Evolutionary conservation across 1,140 invertebrate species (phyloP), one percentile per base, ranked within the genome.

Genomic region (Coenobita brevimanus): DNA sequence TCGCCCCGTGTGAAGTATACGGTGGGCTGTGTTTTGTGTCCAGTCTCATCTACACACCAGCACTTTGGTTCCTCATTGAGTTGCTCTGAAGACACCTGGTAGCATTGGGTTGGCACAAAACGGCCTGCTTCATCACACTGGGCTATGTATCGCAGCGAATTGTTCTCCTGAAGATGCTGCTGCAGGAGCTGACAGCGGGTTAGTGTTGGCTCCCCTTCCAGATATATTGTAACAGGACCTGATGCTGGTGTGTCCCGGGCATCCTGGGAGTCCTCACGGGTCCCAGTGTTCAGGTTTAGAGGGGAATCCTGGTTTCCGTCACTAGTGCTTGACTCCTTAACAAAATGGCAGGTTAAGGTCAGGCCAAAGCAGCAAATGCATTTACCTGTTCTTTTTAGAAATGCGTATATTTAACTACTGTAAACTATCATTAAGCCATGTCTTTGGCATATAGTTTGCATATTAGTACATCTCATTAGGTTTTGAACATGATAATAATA

Each of bases 31-130:
- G 96, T 91, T 89, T 96, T 95, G 92, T 97, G 96, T 13, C 96
- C 96, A 0, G 96, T 96, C 87, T 96, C 96, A 92, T 97, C 96
- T 2, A 97, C 96, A 92, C 96, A 97, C 96, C 96, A 97, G 92
- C 96, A 97, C 41, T 89, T 81, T 21, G 89, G 89, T 3, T 62
- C 71, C n/a, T 85, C 82, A 36, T 67, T 21, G n/a, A 76, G 67
- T 27, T 64, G 21, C 21, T 46, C 75, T 21, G 54, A 24, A 0
- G 69, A 41, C 6, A 79, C 43, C 10, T 94, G 94, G 43, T 95
- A 94, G 91, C 96, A 97, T 91, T 97, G 96, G 0, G 94, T 95
- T 0, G 96, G 94, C 1, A 94, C 93, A 91, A 97, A 97, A 90
- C 90, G 89, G 1, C 96, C 96, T 54, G 94, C 92, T 54, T 92